Evolutionary conservation across 2,888 invertebrate species (phyloP), one percentile per base, ranked within the genome.

Genomic region (Esperia sulphurella): DNA sequence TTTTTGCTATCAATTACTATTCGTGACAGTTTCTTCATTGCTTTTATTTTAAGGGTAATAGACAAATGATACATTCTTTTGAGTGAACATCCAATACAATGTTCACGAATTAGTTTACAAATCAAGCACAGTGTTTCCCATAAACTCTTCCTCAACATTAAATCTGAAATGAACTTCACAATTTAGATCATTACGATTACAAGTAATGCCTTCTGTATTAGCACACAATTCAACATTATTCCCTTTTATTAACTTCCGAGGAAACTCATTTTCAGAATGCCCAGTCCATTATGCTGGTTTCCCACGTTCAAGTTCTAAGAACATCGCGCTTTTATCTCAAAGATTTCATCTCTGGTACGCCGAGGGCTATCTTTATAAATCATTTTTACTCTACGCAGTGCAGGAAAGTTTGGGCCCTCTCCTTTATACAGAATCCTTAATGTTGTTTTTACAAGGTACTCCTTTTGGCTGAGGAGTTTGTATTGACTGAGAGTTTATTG

Each of bases 281-380:
- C 33, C 8, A 8, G 9, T 33, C 33, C 10, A 33, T 33, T 33
- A 33, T 33, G 10, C 33, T 8, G n/a, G 14, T 14, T 39, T 39
- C 39, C 28, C n/a, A 43, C 43, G 12, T 14, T n/a, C 2, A 43
- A 14, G 33, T 43, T 14, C 21, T 8, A 2, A 44, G 28, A 33
- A 29, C 45, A 39, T 45, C 29, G 1, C 31, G 5, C 45, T 58
- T 63, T 64, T 68, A 68, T 65, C 65, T 58, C 50, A 37, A 55
- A 63, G 61, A 62, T 63, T 61, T 54, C 57, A 61, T 57, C 56
- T 55, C 30, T 41, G 39, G 7, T 54, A 50, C 59, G 68, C 61
- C 51, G 46, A 43, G 54, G 60, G 61, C 45, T 49, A 52, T 58
- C 56, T 57, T 56, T 62, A 71, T 71, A 71, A 71, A 73, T 71